Conservation (phyloP, 1,140 invertebrate genomes). For the Papilio dardanus region DNA sequence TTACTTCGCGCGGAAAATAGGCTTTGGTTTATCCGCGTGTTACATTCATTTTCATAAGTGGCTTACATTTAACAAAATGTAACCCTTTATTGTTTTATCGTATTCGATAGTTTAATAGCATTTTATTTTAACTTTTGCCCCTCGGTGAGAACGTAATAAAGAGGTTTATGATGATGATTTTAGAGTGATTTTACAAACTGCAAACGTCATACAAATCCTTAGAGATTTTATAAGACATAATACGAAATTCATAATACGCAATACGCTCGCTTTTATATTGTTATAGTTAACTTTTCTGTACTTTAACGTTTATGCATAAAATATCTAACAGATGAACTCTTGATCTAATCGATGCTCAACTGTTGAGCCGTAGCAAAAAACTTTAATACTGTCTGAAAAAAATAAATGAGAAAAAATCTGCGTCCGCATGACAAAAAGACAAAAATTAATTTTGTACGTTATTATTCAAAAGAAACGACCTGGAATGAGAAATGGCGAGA, state of each 20-base stretch:
- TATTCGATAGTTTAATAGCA: neutral
- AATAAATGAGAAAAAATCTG: neutral
- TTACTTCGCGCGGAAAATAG: slow-evolving; percentile 80
- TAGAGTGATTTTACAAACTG: neutral
- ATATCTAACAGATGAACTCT: no score
- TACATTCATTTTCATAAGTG: slow-evolving; percentile 79
- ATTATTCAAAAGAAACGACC: slow-evolving; percentile 63
- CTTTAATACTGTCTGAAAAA: slow-evolving; percentile 40
- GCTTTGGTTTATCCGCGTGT: slow-evolving; percentile 79
- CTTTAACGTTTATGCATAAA: no score
- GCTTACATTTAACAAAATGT: slow-evolving; percentile 65
- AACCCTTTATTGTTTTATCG: slow-evolving; percentile 2
- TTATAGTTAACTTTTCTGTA: no score
- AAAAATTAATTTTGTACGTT: slow-evolving; percentile 38
- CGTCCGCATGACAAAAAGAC: slow-evolving; percentile 11
- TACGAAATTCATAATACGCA: no score
- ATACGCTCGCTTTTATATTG: neutral
- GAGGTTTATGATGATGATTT: neutral
- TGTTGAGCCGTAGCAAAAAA: slow-evolving; percentile 26
- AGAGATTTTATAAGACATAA: neutral
- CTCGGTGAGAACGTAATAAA: no score
- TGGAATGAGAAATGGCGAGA: slow-evolving; percentile 72
- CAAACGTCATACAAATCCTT: neutral
- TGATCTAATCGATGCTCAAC: no score
- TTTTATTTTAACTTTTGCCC: neutral